Conservation (phyloP, 2,888 invertebrate species). For the Abrostola tripartita region DNA sequence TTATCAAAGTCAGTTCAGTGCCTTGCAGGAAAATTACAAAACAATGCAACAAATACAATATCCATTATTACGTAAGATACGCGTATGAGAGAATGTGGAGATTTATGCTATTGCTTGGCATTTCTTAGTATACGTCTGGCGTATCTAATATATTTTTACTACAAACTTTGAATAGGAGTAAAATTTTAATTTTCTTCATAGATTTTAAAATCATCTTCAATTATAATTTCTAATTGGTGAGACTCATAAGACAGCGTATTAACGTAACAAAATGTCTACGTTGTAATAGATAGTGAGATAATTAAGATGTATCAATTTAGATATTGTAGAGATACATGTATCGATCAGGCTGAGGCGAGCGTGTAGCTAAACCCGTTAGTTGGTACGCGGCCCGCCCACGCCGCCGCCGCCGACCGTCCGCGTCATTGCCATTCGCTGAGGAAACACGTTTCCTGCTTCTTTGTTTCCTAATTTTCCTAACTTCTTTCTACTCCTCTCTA, state of each 20-base stretch:
- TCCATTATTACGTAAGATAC: slow-evolving; percentile 14
- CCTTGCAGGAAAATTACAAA: slow-evolving; percentile 29
- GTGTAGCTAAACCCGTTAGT: slow-evolving; percentile 54
- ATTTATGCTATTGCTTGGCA: slow-evolving; percentile 1
- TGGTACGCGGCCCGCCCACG: slow-evolving; percentile 38
- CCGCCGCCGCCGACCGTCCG: slow-evolving; percentile 46
- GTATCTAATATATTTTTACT: background rate
- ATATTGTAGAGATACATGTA: slow-evolving; percentile 49
- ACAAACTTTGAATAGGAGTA: too few relatives aligned
- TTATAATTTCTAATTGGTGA: too few relatives aligned
- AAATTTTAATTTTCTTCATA: too few relatives aligned
- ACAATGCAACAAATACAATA: slow-evolving; percentile 20
- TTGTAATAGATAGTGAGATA: slow-evolving; percentile 14
- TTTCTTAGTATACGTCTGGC: background rate
- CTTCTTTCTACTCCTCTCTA: slow-evolving; percentile 71
- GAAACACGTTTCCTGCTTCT: slow-evolving; percentile 81
- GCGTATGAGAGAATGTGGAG: slow-evolving; percentile 1
- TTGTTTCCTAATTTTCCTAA: slow-evolving; percentile 83
- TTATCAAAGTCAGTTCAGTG: slow-evolving; percentile 36
- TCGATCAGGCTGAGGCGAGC: slow-evolving; percentile 52
- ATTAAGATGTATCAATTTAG: slow-evolving; percentile 47
- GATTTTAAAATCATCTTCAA: too few relatives aligned
- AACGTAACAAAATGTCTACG: slow-evolving; percentile 6
- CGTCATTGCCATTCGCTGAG: slow-evolving; percentile 66
- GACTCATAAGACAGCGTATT: background rate